phyloP scores from a whole-genome alignment of 2,888 invertebrate species.

The Cacoxenus indagator region DNA sequence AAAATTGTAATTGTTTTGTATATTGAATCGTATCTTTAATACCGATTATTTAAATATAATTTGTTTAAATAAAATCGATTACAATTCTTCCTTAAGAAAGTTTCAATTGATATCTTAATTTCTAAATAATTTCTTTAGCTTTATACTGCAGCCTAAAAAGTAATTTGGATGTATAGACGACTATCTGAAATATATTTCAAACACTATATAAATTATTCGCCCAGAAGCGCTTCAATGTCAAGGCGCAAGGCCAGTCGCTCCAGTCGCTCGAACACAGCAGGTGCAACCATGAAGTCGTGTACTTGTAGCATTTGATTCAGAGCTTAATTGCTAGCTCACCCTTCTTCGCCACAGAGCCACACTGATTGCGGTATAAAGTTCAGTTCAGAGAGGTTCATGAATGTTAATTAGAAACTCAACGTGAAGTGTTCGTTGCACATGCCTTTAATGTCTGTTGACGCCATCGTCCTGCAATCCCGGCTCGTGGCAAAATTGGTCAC shows the following conservation, averaged over 20 bases:
- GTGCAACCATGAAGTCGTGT: not conserved
- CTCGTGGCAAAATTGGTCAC: not conserved
- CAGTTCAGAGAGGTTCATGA: slow-evolving; percentile 1
- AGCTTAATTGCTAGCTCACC: not conserved
- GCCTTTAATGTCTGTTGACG: not conserved
- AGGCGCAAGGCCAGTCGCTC: slow-evolving; percentile 62
- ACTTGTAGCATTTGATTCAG: too few relatives aligned
- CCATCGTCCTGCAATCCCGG: not conserved
- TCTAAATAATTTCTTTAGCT: not conserved
- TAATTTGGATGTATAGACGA: not conserved
- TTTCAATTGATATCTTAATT: not conserved
- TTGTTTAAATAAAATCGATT: too few relatives aligned
- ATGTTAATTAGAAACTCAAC: slow-evolving; percentile 12
- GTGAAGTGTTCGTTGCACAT: not conserved
- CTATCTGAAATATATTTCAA: slow-evolving; percentile 33
- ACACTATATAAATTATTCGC: not conserved
- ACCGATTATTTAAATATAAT: too few relatives aligned
- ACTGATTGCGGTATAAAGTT: slow-evolving; percentile 10
- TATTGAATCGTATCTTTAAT: too few relatives aligned
- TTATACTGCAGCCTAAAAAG: too few relatives aligned
- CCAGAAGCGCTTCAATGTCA: slow-evolving; percentile 43
- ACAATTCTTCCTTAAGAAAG: too few relatives aligned
- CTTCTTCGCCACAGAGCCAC: not conserved
- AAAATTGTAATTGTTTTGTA: too few relatives aligned
- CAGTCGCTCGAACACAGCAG: slow-evolving; percentile 12